phyloP scores from a whole-genome alignment of 2,113 vertebrate genomes.

The Anarhynchus alexandrinus region DNA sequence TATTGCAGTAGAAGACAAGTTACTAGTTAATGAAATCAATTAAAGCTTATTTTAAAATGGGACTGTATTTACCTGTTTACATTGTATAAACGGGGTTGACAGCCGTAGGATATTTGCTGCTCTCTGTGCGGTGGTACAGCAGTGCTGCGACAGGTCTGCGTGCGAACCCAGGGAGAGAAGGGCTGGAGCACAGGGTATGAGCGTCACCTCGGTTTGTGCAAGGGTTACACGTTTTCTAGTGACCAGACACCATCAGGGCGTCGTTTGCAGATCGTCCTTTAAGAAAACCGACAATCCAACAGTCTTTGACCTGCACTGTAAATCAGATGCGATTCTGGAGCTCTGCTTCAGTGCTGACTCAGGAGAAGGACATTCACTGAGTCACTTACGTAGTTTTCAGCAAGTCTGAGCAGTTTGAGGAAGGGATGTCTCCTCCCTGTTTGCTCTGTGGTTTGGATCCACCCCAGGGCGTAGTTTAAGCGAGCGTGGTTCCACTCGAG shows the following conservation, averaged over 20 bases:
- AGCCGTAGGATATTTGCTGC: not conserved
- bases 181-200: not conserved
- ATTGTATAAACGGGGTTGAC: not conserved
- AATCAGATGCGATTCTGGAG: not conserved
- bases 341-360: not conserved
- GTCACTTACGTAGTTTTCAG: not conserved
- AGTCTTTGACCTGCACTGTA: not conserved
- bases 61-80: not conserved
- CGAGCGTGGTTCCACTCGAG: not conserved
- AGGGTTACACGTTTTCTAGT: fast-evolving
- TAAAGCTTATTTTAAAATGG: not conserved
- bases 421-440: not conserved
- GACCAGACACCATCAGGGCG: not conserved
- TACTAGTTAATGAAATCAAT: not conserved
- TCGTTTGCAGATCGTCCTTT: not conserved
- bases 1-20: not conserved
- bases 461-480: not conserved
- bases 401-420: not conserved
- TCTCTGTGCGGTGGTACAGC: not conserved
- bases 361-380: not conserved
- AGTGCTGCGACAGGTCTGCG: not conserved
- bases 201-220: not conserved
- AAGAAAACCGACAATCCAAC: not conserved
- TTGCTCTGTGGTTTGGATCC: not conserved
- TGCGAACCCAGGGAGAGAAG: not conserved